Percentiles rank a stretch among this genome's conserved stretches.
These are phyloP conservation scores for Dicroscelio sp. DNA, from an alignment of 2,888 invertebrate genomes.

Conservation along the genomic window DNA sequence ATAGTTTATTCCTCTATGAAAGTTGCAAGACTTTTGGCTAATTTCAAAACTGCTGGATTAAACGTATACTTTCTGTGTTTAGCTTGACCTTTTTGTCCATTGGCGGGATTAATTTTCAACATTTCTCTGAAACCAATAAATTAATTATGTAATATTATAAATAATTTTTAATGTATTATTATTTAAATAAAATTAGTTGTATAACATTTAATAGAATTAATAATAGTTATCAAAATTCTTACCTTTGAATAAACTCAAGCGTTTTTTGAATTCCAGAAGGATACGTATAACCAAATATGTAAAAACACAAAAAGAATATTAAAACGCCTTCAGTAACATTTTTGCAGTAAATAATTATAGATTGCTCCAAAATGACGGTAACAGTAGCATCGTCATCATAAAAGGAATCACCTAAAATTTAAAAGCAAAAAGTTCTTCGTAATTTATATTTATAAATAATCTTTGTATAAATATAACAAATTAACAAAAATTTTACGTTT, in stretches of 20 bases:
- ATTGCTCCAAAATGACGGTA: constrained; percentile 15
- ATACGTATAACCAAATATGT: constrained; percentile 34
- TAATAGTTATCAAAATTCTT: background rate
- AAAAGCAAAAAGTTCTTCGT: no score
- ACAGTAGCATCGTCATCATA: constrained; percentile 1
- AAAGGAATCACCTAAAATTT: constrained; percentile 31
- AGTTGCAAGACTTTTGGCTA: background rate
- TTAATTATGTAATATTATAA: no score
- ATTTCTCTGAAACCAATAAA: no score
- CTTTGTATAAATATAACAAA: background rate
- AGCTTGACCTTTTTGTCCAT: no score
- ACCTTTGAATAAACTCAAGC: constrained; percentile 43
- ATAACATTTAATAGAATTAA: background rate
- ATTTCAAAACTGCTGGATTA: constrained; percentile 10
- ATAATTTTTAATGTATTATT: no score
- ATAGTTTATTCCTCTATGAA: background rate
- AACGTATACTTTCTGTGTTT: background rate
- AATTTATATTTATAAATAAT: background rate
- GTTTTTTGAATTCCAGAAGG: background rate
- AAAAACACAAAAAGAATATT: constrained; percentile 4
- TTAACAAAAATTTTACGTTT: no score
- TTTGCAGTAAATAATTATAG: constrained; percentile 13
- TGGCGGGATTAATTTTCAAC: no score
- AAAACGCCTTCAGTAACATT: constrained; percentile 7
- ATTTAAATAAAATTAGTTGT: constrained; percentile 1